phyloP scores from a whole-genome alignment of 2,797 vertebrate species.

The Pipistrellus nathusii region DNA sequence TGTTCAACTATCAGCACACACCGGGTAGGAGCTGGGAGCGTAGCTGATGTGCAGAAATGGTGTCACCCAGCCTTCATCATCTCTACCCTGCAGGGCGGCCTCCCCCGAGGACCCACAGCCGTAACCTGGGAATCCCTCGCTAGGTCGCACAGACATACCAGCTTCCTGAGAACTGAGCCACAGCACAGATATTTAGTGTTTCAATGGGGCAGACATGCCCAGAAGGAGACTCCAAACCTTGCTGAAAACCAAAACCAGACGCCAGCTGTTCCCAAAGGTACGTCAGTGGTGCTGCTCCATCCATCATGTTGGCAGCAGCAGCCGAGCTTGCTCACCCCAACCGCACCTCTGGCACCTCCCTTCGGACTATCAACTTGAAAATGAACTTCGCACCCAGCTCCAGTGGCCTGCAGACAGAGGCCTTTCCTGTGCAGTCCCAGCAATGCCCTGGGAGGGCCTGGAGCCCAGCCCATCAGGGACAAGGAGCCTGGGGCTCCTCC shows the following conservation, averaged over 20 bases:
- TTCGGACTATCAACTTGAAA: conserved; percentile 90
- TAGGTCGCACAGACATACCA: conserved; percentile 90
- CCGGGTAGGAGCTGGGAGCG: not conserved
- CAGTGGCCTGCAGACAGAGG: not conserved
- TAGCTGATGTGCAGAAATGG: no score
- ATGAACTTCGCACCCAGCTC: conserved; percentile 83
- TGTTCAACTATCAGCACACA: not conserved
- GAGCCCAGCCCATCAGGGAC: not conserved
- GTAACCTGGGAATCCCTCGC: conserved; percentile 87
- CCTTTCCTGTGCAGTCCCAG: not conserved
- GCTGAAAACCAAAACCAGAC: conserved; percentile 92
- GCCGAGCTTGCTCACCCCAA: conserved; percentile 91
- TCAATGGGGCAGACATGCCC: conserved; percentile 84
- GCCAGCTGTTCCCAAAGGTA: conserved; percentile 92
- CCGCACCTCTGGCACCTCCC: conserved; percentile 93
- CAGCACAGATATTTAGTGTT: conserved; percentile 84
- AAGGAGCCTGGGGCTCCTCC: not conserved
- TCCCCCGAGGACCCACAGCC: conserved; percentile 90
- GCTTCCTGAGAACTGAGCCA: conserved; percentile 92
- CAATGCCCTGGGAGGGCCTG: not conserved
- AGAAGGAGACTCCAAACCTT: conserved; percentile 93
- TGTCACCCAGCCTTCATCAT: fast-evolving
- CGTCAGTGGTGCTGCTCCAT: conserved; percentile 89
- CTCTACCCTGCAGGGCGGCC: conserved; percentile 91
- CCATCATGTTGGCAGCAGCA: conserved; percentile 91